Conservation (phyloP, 2,113 vertebrate genomes). For the Psilopsiagon aymara region DNA sequence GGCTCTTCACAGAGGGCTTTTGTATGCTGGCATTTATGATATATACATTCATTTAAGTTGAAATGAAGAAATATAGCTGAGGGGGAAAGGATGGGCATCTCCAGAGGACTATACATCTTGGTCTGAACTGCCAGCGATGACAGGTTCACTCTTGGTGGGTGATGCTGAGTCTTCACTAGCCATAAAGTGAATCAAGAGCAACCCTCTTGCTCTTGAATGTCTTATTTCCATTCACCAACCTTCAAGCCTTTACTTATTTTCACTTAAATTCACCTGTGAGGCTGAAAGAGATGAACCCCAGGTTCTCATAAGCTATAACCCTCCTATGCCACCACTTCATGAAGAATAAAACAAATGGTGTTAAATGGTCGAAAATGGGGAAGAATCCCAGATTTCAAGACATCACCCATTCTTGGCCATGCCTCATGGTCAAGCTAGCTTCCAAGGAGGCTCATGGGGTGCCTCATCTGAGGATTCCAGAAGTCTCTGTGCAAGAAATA, state of each 20-base stretch:
- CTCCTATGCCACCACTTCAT: neutral
- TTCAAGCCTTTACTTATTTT: neutral
- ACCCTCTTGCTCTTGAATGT: neutral
- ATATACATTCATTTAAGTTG: neutral
- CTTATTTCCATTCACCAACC: neutral
- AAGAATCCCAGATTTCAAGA: neutral
- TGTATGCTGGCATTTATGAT: neutral
- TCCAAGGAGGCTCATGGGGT: accelerated
- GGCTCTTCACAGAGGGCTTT: neutral
- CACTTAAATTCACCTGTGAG: neutral
- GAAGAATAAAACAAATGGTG: neutral
- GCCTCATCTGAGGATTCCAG: neutral
- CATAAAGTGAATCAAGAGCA: neutral
- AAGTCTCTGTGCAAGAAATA: accelerated
- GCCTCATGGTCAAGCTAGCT: neutral
- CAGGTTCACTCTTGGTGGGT: neutral
- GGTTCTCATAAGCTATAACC: neutral
- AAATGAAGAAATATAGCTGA: conserved; percentile 34
- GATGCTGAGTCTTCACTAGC: neutral
- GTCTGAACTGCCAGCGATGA: neutral
- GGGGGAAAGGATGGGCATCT: neutral
- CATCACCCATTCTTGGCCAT: neutral
- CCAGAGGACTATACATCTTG: neutral
- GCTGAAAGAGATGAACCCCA: neutral
- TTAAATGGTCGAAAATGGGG: neutral